Evolutionary conservation across 1,140 invertebrate genomes (phyloP).

Genomic region (Plodia interpunctella): DNA sequence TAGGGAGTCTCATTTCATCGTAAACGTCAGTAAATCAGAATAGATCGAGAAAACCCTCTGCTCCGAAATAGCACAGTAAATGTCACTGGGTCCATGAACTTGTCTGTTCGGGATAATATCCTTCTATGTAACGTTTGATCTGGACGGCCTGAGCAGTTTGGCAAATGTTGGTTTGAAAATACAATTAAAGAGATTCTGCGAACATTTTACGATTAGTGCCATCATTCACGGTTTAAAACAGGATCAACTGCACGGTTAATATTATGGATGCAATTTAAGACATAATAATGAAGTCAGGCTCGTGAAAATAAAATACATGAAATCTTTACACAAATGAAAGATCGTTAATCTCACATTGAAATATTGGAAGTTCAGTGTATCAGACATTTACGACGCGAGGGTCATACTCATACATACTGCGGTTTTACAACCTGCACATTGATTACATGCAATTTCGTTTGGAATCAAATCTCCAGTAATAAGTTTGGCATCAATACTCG

Average conservation of each 20-base stretch:
- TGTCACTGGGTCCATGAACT: constrained; percentile 59
- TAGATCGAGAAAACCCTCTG: constrained; percentile 25
- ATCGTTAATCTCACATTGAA: no score
- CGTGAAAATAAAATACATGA: no score
- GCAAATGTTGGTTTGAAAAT: constrained; percentile 21
- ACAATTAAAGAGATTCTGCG: background rate
- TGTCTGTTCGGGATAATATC: constrained; percentile 36
- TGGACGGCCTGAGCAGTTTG: constrained; percentile 30
- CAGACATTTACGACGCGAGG: background rate
- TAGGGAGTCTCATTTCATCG: constrained; percentile 8
- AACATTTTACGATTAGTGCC: background rate
- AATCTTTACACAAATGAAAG: no score
- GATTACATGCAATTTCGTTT: background rate
- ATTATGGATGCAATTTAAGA: background rate
- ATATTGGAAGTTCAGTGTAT: background rate
- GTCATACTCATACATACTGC: background rate
- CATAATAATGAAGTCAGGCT: no score
- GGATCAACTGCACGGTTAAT: background rate
- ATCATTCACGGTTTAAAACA: background rate
- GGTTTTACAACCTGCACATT: background rate
- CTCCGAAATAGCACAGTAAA: constrained; percentile 43
- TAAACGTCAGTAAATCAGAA: constrained; percentile 34
- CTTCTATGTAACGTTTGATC: constrained; percentile 36
- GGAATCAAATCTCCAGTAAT: background rate
- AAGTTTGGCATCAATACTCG: constrained; percentile 1